These are phyloP conservation scores for Coccyzus lansbergi DNA, from an alignment of 2,797 vertebrate species.

Conservation along the genomic window DNA sequence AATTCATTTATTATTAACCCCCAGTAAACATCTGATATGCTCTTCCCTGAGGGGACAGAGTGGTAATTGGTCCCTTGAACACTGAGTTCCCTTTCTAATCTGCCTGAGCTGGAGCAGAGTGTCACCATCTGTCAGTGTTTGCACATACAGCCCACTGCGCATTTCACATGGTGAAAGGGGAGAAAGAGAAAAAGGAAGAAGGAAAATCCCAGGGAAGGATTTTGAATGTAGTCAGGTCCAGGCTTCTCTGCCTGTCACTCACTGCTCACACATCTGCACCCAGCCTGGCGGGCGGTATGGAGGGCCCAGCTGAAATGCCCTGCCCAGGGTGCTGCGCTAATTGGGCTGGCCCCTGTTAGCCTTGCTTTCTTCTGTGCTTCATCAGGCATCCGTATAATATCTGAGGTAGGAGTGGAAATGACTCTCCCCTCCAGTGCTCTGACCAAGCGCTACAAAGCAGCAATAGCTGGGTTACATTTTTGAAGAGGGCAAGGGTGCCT, in stretches of 20 bases:
- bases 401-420: neutral
- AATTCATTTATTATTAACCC: conserved; percentile 78
- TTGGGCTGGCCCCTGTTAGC: neutral
- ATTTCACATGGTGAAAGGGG: conserved; percentile 59
- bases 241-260: conserved; percentile 46
- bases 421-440: neutral
- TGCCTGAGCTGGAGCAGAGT: conserved; percentile 71
- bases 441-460: neutral
- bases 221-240: conserved; percentile 24
- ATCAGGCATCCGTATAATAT: neutral
- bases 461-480: neutral
- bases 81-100: conserved; percentile 75
- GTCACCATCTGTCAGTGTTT: conserved; percentile 80
- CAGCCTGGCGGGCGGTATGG: neutral
- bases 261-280: neutral
- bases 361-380: neutral
- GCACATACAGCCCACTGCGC: conserved; percentile 54
- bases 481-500: neutral
- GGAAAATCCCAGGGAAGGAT: conserved; percentile 44
- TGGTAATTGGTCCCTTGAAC: conserved; percentile 80
- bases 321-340: conserved; percentile 41
- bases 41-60: conserved; percentile 78
- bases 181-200: conserved; percentile 59
- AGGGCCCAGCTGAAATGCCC: conserved; percentile 7
- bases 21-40: conserved; percentile 77